A percentile compares a stretch with the other conserved stretches of the same genome.
These are phyloP conservation scores for Acleris literana DNA, from an alignment of 2,888 invertebrate species.

Conservation along the genomic window DNA sequence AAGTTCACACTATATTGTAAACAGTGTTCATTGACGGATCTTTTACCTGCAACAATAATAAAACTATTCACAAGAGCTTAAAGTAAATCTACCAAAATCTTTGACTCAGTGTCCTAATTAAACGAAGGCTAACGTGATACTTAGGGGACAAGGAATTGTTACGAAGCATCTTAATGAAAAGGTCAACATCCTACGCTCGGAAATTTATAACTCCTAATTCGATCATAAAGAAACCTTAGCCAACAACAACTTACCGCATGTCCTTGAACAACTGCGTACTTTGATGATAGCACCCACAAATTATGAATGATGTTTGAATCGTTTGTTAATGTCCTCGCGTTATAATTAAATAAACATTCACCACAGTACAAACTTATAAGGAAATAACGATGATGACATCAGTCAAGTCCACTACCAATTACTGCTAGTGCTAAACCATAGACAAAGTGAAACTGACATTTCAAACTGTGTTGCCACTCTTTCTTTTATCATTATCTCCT, in stretches of 20 bases:
- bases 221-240: conserved; percentile 40
- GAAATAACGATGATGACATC: conserved; percentile 61
- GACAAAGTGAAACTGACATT: conserved; percentile 24
- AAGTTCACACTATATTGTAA: conserved; percentile 53
- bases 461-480: conserved; percentile 10
- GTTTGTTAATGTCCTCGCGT: conserved; percentile 27
- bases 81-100: conserved; percentile 18
- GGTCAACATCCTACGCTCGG: conserved; percentile 75
- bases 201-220: conserved; percentile 40
- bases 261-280: conserved; percentile 51
- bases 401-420: conserved; percentile 49
- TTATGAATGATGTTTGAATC: conserved; percentile 11
- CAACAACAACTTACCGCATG: conserved; percentile 55
- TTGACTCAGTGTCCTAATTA: conserved; percentile 23
- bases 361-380: conserved; percentile 32
- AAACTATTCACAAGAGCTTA: conserved; percentile 32
- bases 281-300: conserved; percentile 15
- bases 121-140: conserved; percentile 30
- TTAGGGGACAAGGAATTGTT: conserved; percentile 25
- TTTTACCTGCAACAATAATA: conserved; percentile 57
- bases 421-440: conserved; percentile 6
- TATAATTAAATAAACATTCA: conserved; percentile 47
- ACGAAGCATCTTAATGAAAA: conserved; percentile 43
- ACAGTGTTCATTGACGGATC: conserved; percentile 54
- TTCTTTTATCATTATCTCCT: not conserved